A percentile compares a stretch with the other conserved stretches of the same genome.
These are phyloP conservation scores for Muscicapa adusta DNA, from an alignment of 2,113 vertebrate species.

Conservation along the genomic window DNA sequence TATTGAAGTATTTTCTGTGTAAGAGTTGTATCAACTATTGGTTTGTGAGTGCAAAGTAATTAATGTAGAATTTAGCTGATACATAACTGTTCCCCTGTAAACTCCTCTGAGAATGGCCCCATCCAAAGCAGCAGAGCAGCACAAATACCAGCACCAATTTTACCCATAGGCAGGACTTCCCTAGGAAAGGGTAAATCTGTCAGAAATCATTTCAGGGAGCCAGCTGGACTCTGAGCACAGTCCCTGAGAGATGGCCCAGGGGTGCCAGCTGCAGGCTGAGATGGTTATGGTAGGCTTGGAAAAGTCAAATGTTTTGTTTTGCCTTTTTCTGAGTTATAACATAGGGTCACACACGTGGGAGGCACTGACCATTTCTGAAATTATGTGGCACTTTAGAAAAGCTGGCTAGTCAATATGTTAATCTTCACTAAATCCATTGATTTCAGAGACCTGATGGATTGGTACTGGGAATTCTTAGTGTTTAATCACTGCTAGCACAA, in stretches of 20 bases:
- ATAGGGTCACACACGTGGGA: accelerated
- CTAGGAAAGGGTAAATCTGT: neutral
- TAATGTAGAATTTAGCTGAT: neutral
- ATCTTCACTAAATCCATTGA: neutral
- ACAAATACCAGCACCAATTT: neutral
- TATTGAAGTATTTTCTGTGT: neutral
- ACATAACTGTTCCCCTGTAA: neutral
- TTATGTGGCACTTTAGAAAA: neutral
- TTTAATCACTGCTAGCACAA: neutral
- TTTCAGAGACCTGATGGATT: neutral
- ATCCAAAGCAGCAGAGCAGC: neutral
- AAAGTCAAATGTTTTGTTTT: neutral
- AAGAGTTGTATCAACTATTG: neutral
- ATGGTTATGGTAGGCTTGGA: neutral
- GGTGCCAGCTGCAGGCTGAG: too few species aligned
- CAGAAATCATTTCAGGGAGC: neutral
- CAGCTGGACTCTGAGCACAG: neutral
- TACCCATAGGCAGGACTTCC: accelerated
- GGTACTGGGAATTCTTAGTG: neutral
- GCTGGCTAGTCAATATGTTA: neutral
- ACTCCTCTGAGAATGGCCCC: neutral
- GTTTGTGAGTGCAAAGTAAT: neutral
- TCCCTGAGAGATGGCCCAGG: neutral
- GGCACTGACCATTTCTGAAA: neutral
- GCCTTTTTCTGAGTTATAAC: neutral